phyloP scores from a whole-genome alignment of 2,113 vertebrate species.

The Axis porcinus region DNA sequence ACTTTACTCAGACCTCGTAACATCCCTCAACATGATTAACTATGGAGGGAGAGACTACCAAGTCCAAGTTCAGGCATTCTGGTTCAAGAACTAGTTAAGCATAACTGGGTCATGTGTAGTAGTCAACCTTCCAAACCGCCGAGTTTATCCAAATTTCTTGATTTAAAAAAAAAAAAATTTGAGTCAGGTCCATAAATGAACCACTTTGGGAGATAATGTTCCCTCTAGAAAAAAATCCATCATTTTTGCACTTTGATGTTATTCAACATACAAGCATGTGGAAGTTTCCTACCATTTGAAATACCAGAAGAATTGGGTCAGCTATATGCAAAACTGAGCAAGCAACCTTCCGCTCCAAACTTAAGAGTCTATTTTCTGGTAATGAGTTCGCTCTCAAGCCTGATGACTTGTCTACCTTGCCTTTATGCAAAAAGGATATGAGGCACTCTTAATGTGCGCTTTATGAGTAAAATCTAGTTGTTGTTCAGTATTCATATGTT shows the following conservation, averaged over 20 bases:
- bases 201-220: neutral
- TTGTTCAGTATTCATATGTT: neutral
- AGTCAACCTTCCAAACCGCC: neutral
- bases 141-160: neutral
- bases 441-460: neutral
- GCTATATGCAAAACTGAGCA: neutral
- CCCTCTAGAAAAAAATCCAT: neutral
- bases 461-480: neutral
- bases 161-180: neutral
- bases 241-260: neutral
- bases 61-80: neutral
- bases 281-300: neutral
- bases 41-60: neutral
- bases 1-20: neutral
- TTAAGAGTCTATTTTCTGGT: neutral
- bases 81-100: neutral
- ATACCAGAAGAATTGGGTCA: neutral
- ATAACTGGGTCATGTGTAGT: neutral
- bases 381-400: neutral
- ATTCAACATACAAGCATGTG: neutral
- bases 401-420: neutral
- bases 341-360: neutral
- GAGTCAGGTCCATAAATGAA: neutral
- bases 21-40: neutral
- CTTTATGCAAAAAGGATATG: neutral